phyloP scores from a whole-genome alignment of 2,888 invertebrate species.

The Onchidella celtica region DNA sequence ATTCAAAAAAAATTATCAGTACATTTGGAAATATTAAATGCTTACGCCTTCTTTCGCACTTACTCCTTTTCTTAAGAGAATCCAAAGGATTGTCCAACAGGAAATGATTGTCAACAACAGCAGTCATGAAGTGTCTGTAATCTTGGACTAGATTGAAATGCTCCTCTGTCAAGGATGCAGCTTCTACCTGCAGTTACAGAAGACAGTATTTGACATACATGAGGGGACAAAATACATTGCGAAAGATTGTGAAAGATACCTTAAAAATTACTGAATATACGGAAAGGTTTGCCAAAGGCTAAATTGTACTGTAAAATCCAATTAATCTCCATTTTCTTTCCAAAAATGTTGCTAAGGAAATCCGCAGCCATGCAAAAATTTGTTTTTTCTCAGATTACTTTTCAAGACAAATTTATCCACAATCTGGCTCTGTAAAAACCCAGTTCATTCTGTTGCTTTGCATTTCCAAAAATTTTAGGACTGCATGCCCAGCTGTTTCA shows the following conservation, averaged over 20 bases:
- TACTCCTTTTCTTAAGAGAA: not conserved
- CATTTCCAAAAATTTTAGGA: too few relatives aligned
- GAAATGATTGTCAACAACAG: not conserved
- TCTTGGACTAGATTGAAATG: not conserved
- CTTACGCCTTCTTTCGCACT: too few relatives aligned
- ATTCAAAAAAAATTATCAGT: too few relatives aligned
- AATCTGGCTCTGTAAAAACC: too few relatives aligned
- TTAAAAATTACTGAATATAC: not conserved
- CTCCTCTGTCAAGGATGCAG: not conserved
- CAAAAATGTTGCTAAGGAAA: not conserved
- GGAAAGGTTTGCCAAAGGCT: not conserved
- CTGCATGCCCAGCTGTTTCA: too few relatives aligned
- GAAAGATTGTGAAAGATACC: not conserved
- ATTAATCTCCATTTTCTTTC: too few relatives aligned
- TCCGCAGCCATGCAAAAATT: too few relatives aligned
- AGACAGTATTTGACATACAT: not conserved
- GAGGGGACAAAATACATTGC: not conserved
- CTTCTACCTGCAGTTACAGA: not conserved
- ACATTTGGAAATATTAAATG: too few relatives aligned
- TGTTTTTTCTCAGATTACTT: too few relatives aligned
- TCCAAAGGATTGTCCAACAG: not conserved
- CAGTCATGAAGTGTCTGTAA: slow-evolving; percentile 8
- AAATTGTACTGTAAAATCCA: not conserved
- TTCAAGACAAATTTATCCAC: too few relatives aligned
- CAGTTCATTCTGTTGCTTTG: too few relatives aligned